Evolutionary conservation across 2,888 invertebrate genomes (phyloP).

Genomic region (Eupithecia subfuscata): DNA sequence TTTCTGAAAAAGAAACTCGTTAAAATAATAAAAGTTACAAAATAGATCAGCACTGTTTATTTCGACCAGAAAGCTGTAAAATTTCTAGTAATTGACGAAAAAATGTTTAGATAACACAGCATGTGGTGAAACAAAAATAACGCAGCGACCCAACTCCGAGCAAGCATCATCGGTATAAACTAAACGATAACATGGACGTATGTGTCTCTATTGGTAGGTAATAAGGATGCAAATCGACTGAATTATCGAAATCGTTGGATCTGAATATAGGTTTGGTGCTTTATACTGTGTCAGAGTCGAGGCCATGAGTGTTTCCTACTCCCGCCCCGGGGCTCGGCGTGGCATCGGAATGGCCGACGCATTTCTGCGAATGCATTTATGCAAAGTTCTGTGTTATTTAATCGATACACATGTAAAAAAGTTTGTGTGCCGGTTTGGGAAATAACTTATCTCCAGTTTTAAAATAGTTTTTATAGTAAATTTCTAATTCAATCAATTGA

Average conservation of each 20-base stretch:
- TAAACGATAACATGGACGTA: not conserved
- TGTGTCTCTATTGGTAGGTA: not conserved
- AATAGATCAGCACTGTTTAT: slow-evolving; percentile 8
- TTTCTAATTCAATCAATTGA: too few species aligned
- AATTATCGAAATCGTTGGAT: not conserved
- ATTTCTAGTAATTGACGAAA: slow-evolving; percentile 3
- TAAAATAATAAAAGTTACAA: not conserved
- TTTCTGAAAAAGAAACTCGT: not conserved
- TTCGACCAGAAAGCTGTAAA: slow-evolving; percentile 11
- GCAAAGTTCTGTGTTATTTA: not conserved
- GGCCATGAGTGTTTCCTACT: not conserved
- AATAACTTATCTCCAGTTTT: not conserved
- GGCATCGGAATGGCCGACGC: not conserved
- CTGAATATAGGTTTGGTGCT: not conserved
- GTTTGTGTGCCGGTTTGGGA: not conserved
- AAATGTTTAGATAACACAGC: slow-evolving; percentile 64
- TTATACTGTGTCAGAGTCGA: not conserved
- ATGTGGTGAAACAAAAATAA: slow-evolving; percentile 75
- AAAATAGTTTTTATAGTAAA: too few species aligned
- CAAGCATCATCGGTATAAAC: not conserved
- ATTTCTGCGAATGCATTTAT: not conserved
- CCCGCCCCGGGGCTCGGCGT: not conserved
- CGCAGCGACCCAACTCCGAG: slow-evolving; percentile 39
- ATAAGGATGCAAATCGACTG: not conserved
- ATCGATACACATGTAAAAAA: not conserved